Conservation (phyloP, 2,888 invertebrate genomes). For the Conistra vaccinii region DNA sequence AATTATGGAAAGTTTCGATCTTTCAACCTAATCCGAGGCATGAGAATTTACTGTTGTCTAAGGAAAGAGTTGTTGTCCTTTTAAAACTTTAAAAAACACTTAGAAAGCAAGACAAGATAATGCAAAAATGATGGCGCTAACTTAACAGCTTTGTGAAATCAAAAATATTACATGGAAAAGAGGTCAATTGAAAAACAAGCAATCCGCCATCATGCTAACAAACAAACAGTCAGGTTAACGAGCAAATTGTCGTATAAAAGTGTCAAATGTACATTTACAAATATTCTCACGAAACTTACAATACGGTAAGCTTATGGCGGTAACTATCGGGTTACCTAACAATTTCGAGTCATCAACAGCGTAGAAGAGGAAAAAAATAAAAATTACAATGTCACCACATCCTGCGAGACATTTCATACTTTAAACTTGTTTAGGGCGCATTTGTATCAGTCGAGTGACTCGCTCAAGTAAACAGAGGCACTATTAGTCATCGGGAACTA, state of each 20-base stretch:
- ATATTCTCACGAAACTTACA: slow-evolving; percentile 68
- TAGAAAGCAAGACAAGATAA: slow-evolving; percentile 64
- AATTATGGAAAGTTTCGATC: slow-evolving; percentile 23
- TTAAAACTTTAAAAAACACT: slow-evolving; percentile 49
- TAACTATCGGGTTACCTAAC: slow-evolving; percentile 74
- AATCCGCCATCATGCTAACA: slow-evolving; percentile 33
- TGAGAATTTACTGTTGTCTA: slow-evolving; percentile 11
- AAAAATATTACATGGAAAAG: slow-evolving; percentile 48
- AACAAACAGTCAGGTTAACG: slow-evolving; percentile 48
- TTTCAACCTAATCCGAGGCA: slow-evolving; percentile 8
- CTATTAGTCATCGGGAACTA: slow-evolving; percentile 64
- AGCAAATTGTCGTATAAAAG: slow-evolving; percentile 54
- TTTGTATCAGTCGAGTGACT: slow-evolving; percentile 69
- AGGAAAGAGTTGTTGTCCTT: background rate
- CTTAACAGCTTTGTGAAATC: slow-evolving; percentile 47
- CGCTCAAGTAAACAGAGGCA: slow-evolving; percentile 56
- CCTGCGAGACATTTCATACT: slow-evolving; percentile 70
- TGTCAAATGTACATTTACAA: slow-evolving; percentile 60
- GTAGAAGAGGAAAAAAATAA: slow-evolving; percentile 54
- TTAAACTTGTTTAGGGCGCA: slow-evolving; percentile 65
- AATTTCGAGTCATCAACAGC: slow-evolving; percentile 67
- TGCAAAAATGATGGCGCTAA: slow-evolving; percentile 67
- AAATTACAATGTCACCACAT: slow-evolving; percentile 67
- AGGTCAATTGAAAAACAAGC: slow-evolving; percentile 49
- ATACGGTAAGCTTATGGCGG: slow-evolving; percentile 54